Conservation (phyloP, 2,888 invertebrate species). For the Calameuta idolon region DNA sequence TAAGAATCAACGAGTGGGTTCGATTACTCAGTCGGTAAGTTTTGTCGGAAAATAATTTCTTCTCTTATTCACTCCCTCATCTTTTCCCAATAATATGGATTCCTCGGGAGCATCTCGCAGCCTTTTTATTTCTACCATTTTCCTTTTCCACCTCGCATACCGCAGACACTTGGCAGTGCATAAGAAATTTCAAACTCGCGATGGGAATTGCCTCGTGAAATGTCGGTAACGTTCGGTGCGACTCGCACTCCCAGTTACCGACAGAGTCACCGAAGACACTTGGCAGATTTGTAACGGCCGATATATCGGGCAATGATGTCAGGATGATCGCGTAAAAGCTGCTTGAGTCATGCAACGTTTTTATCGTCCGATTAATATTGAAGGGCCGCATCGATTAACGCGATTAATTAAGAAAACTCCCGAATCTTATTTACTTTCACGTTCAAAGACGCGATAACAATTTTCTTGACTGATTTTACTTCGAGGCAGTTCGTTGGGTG, state of each 20-base stretch:
- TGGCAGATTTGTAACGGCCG: background rate
- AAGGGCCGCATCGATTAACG: background rate
- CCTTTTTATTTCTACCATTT: background rate
- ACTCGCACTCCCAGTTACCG: background rate
- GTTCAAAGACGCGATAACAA: background rate
- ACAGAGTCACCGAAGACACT: background rate
- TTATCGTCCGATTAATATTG: background rate
- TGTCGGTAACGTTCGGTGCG: background rate
- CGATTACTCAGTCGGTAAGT: background rate
- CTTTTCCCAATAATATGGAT: background rate
- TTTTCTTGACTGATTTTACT: background rate
- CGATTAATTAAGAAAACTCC: background rate
- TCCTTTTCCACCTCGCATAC: background rate
- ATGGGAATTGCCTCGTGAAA: background rate
- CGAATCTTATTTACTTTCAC: background rate
- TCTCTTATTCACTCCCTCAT: background rate
- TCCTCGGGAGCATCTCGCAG: background rate
- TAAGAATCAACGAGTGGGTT: background rate
- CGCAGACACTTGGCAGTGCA: background rate
- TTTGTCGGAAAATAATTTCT: no score
- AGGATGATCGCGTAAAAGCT: background rate
- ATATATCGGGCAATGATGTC: background rate
- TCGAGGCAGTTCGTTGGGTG: fast-evolving
- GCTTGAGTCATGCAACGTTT: background rate
- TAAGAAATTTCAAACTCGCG: background rate